phyloP scores from a whole-genome alignment of 1,140 invertebrate genomes.

The Amyelois transitella region DNA sequence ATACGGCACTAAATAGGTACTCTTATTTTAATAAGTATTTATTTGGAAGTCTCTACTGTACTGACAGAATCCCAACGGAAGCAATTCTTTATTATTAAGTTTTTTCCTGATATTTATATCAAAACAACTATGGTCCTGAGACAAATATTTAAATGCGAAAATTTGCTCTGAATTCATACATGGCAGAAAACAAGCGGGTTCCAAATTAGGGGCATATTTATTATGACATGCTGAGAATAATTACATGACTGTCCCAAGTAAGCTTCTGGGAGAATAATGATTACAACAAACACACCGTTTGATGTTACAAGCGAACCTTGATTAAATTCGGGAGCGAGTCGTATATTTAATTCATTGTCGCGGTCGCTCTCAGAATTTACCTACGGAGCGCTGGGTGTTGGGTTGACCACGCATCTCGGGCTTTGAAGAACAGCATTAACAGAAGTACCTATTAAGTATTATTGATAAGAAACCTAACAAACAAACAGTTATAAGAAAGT shows the following conservation, averaged over 20 bases:
- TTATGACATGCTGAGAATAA: not conserved
- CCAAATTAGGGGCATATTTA: not conserved
- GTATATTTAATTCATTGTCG: conserved; percentile 17
- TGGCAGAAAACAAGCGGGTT: too few relatives aligned
- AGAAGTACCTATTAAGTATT: too few relatives aligned
- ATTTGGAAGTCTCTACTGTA: too few relatives aligned
- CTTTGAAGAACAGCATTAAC: not conserved
- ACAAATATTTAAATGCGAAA: too few relatives aligned
- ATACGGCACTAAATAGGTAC: too few relatives aligned
- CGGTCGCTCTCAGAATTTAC: conserved; percentile 5
- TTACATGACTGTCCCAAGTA: not conserved
- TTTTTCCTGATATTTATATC: too few relatives aligned
- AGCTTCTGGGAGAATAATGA: not conserved
- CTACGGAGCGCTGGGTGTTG: not conserved
- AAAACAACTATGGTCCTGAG: too few relatives aligned
- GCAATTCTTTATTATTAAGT: too few relatives aligned
- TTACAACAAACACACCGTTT: conserved; percentile 1
- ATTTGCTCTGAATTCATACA: not conserved
- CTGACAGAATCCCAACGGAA: too few relatives aligned
- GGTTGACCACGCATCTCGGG: not conserved
- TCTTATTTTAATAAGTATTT: too few relatives aligned
- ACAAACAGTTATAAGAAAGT: too few relatives aligned
- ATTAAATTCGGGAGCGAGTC: conserved; percentile 11
- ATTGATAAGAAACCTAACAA: too few relatives aligned
- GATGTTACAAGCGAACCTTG: not conserved